Conservation (phyloP, 2,888 invertebrate species). For the Odontocolon sp. region DNA sequence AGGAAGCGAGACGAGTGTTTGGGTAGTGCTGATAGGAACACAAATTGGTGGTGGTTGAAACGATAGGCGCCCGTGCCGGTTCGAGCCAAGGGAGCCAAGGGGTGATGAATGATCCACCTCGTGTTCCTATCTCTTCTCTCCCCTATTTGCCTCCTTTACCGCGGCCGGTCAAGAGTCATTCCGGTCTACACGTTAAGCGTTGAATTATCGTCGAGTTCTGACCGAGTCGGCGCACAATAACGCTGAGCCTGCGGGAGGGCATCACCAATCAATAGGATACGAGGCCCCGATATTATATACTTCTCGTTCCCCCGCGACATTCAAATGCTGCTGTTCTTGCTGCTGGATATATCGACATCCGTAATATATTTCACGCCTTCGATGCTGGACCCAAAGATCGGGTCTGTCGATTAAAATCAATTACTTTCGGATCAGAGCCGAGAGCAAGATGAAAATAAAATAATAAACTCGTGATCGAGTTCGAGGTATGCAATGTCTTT, state of each 20-base stretch:
- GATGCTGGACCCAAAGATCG: constrained; percentile 5
- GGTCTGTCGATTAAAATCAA: constrained; percentile 11
- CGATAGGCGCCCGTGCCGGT: constrained; percentile 28
- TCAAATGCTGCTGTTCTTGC: not conserved
- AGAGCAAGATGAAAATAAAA: not conserved
- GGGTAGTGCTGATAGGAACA: constrained; percentile 40
- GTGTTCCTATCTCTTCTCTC: constrained; percentile 43
- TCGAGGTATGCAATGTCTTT: too few relatives aligned
- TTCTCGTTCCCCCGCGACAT: constrained; percentile 6
- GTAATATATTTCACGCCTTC: constrained; percentile 22
- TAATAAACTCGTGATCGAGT: too few relatives aligned
- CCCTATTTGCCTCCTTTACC: constrained; percentile 24
- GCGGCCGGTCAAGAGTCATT: constrained; percentile 47
- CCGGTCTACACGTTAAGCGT: constrained; percentile 61
- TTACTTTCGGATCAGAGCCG: not conserved
- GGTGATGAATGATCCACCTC: constrained; percentile 62
- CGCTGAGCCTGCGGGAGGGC: constrained; percentile 67
- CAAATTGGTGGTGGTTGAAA: constrained; percentile 41
- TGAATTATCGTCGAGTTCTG: constrained; percentile 73
- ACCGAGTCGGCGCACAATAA: constrained; percentile 72
- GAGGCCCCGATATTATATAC: constrained; percentile 2
- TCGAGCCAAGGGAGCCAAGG: constrained; percentile 38
- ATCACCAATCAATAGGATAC: constrained; percentile 37
- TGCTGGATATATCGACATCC: constrained; percentile 4
- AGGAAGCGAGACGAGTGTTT: constrained; percentile 16